Conservation (phyloP, 2,888 invertebrate species). For the Drosophila engyochracea region DNA sequence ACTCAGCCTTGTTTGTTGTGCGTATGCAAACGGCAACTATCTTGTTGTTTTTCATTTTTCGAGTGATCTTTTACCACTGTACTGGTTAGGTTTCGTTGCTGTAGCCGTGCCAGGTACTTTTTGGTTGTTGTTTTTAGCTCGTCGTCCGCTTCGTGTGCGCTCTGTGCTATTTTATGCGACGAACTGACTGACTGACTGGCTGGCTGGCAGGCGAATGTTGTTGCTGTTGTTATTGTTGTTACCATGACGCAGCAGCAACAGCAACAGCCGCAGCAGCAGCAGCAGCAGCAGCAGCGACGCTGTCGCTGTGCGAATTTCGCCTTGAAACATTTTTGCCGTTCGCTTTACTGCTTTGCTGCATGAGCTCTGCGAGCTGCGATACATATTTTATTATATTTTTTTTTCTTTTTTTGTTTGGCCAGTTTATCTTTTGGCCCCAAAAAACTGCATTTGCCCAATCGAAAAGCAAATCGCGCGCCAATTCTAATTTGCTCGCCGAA, state of each 20-base stretch:
- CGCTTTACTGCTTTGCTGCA: constrained; percentile 49
- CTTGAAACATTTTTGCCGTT: constrained; percentile 83
- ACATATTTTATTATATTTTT: constrained; percentile 22
- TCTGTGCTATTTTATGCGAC: constrained; percentile 80
- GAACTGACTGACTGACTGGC: constrained; percentile 56
- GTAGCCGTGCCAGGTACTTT: constrained; percentile 79
- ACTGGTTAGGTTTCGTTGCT: constrained; percentile 34
- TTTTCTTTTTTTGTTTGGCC: constrained; percentile 33
- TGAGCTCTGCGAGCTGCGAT: constrained; percentile 38
- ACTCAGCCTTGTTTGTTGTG: not conserved
- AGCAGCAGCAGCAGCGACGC: constrained; percentile 44
- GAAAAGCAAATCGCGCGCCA: constrained; percentile 69
- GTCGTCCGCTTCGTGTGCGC: constrained; percentile 70
- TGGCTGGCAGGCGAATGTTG: constrained; percentile 62
- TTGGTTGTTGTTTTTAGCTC: constrained; percentile 69
- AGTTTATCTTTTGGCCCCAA: constrained; percentile 71
- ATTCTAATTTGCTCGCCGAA: constrained; percentile 74
- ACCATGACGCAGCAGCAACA: constrained; percentile 56
- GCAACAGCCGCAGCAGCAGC: constrained; percentile 46
- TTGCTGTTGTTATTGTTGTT: constrained; percentile 47
- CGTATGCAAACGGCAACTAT: not conserved
- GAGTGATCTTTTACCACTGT: constrained; percentile 11
- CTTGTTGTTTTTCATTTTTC: not conserved
- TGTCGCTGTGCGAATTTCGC: constrained; percentile 76
- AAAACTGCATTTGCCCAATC: constrained; percentile 64